phyloP scores from a whole-genome alignment of 1,140 invertebrate species.

The Gerris buenoi region DNA sequence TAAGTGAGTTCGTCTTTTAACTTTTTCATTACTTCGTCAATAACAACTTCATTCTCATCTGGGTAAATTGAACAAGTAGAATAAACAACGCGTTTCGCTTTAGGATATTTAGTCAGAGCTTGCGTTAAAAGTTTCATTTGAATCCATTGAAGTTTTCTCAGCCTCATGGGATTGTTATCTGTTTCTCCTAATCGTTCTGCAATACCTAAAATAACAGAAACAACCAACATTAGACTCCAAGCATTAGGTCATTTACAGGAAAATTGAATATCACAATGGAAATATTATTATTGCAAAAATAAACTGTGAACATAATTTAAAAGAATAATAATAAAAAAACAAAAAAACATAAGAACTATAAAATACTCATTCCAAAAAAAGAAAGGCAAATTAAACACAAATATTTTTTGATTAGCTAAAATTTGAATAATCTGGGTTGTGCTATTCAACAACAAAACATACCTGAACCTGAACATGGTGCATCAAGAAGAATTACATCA shows the following conservation, averaged over 20 bases:
- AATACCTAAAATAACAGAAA: background rate
- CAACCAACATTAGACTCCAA: no score
- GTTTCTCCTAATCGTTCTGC: slow-evolving; percentile 18
- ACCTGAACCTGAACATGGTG: slow-evolving; percentile 90
- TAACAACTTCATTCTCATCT: slow-evolving; percentile 85
- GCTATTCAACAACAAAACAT: slow-evolving; percentile 23
- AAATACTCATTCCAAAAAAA: background rate
- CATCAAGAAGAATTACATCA: slow-evolving; percentile 84
- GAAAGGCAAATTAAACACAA: background rate
- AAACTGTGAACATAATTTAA: background rate
- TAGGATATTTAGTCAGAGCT: slow-evolving; percentile 67
- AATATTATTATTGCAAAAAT: background rate
- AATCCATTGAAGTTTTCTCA: slow-evolving; percentile 57
- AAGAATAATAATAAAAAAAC: background rate
- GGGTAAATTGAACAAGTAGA: slow-evolving; percentile 83
- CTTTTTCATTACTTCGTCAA: slow-evolving; percentile 37
- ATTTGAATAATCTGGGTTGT: background rate
- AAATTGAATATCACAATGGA: background rate
- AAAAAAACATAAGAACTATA: background rate
- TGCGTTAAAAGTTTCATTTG: slow-evolving; percentile 74
- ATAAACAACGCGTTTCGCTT: slow-evolving; percentile 73
- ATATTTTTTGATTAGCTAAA: background rate
- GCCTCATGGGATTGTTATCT: slow-evolving; percentile 32
- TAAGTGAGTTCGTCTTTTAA: slow-evolving; percentile 30
- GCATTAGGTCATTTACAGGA: background rate